Percentiles rank a stretch among this genome's conserved stretches.
Evolutionary conservation across 2,888 invertebrate genomes (phyloP).

Genomic region (Chymomyza fuscimana): DNA sequence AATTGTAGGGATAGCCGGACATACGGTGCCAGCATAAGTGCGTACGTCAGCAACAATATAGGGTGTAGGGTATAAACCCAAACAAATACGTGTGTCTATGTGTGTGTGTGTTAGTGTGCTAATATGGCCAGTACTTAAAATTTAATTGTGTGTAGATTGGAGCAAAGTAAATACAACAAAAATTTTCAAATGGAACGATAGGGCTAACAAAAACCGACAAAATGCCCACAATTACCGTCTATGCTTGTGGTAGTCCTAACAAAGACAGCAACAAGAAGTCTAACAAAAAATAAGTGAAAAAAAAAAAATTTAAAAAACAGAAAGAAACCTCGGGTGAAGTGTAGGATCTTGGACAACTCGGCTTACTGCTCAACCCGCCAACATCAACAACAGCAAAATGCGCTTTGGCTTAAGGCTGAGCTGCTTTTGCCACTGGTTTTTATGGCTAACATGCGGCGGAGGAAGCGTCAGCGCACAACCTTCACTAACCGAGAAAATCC

Average conservation of each 20-base stretch:
- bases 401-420: slow-evolving; percentile 71
- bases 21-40: slow-evolving; percentile 43
- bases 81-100: neutral
- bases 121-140: slow-evolving; percentile 2
- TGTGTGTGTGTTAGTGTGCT: slow-evolving; percentile 2
- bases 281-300: slow-evolving; percentile 29
- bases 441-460: slow-evolving; percentile 73
- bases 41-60: slow-evolving; percentile 58
- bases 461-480: slow-evolving; percentile 70
- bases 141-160: slow-evolving; percentile 6
- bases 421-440: slow-evolving; percentile 69
- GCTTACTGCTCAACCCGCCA: slow-evolving; percentile 4
- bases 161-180: neutral
- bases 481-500: slow-evolving; percentile 80
- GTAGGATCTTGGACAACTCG: neutral
- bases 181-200: slow-evolving; percentile 39
- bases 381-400: slow-evolving; percentile 67
- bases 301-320: slow-evolving; percentile 29
- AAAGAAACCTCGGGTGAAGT: neutral
- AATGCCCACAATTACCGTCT: slow-evolving; percentile 39
- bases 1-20: neutral
- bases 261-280: slow-evolving; percentile 32
- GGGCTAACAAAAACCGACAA: slow-evolving; percentile 38
- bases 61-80: neutral
- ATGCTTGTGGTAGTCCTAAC: slow-evolving; percentile 16